Evolutionary conservation across 2,888 invertebrate species (phyloP), one percentile per base, ranked within the genome.

Genomic region (Drosophila crucigera): DNA sequence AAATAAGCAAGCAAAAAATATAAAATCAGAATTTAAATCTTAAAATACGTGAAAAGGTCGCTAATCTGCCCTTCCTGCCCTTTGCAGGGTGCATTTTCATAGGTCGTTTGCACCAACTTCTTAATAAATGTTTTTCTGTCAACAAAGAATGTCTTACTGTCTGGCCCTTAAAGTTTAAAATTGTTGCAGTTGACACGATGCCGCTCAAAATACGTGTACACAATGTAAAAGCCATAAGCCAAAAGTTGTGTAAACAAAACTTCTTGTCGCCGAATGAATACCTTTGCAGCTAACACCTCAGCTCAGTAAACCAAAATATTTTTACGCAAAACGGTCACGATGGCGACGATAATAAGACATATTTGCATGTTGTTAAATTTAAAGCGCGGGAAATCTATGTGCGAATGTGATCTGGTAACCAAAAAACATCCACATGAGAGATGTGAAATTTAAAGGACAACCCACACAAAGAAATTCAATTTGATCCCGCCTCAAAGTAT

Each of bases 91-190:
- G 22, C 31, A 25, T 30, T 25, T 22, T 47, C 16, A 16, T 25
- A 16, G 70, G 63, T 56, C 73, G 61, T 65, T 37, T 65, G 49
- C 35, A 50, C 25, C 16, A 53, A 68, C 62, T 68, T 62, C 68
- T 52, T 41, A 59, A 68, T 60, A 52, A 55, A 37, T 37, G 22
- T 35, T 41, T 37, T 52, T 19, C n/a, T 16, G 59, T 53, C 61
- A 55, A 63, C 73, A 55, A n/a, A 47, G 25, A n/a, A 25, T 2
- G 10, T 50, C 16, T 14, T 30, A 16, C 11, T 37, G 39, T 19
- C 22, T 49, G 25, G 35, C 5, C n/a, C n/a, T 62, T 53, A 35
- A 73, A 43, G 49, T 62, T 31, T 14, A 7, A 68, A 50, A 30
- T 22, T 28, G 22, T 41, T 37, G 19, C 25, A n/a, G 25, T n/a